Conservation (phyloP, 30 jellyfish, hydroid and myxozoan genomes). For the Aurelia sp. region DNA sequence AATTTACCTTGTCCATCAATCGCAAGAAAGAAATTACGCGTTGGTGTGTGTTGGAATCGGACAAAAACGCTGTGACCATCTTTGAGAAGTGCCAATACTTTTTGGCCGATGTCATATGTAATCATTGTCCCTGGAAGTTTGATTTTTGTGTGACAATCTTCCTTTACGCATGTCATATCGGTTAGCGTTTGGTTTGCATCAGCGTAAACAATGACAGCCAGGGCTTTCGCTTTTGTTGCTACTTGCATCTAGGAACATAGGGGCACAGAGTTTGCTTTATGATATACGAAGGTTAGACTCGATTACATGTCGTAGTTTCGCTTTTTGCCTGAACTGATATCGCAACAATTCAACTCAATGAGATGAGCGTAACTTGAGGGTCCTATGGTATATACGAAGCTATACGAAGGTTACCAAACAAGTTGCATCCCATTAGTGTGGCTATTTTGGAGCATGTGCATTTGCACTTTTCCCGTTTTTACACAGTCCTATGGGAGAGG, state of each 20-base stretch:
- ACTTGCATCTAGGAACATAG: slow-evolving; percentile 43
- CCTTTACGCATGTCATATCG: slow-evolving; percentile 93
- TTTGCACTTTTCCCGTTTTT: too few relatives aligned
- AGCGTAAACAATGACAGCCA: slow-evolving; percentile 82
- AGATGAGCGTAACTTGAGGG: too few relatives aligned
- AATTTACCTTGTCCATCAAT: slow-evolving; percentile 92
- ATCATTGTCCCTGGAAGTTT: slow-evolving; percentile 92
- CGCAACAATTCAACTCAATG: too few relatives aligned
- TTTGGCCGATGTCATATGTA: slow-evolving; percentile 73
- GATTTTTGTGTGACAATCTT: slow-evolving; percentile 76
- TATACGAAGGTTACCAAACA: too few relatives aligned
- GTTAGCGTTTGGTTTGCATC: slow-evolving; percentile 60
- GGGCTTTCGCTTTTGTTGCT: slow-evolving; percentile 85
- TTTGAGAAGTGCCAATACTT: slow-evolving; percentile 43
- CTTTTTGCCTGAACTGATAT: too few relatives aligned
- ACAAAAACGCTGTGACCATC: slow-evolving; percentile 59
- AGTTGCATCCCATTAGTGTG: too few relatives aligned
- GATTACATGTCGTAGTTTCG: too few relatives aligned
- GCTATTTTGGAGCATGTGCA: too few relatives aligned
- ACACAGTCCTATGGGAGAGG: too few relatives aligned
- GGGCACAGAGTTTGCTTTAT: too few relatives aligned
- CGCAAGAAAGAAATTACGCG: slow-evolving; percentile 90
- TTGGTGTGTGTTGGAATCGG: slow-evolving; percentile 91
- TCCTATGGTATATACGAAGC: too few relatives aligned
- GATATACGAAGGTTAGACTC: too few relatives aligned